A percentile compares a stretch with the other conserved stretches of the same genome.
phyloP scores from a whole-genome alignment of 2,888 invertebrate species.

The Tipula vernalis region DNA sequence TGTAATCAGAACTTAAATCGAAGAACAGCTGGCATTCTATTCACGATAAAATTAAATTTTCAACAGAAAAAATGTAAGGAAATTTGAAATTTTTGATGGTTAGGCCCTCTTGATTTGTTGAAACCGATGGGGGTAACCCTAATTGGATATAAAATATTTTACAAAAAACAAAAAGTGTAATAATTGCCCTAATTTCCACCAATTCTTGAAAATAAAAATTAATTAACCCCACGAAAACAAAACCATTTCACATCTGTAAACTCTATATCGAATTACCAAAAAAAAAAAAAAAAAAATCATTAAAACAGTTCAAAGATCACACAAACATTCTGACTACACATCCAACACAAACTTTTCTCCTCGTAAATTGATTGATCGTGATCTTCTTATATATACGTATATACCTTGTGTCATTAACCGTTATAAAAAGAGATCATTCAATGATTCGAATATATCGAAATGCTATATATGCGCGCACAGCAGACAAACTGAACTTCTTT shows the following conservation, averaged over 20 bases:
- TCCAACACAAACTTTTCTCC: not conserved
- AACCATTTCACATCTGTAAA: not conserved
- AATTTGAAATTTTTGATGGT: too few species aligned
- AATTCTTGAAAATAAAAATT: not conserved
- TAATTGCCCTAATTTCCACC: not conserved
- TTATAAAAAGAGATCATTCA: not conserved
- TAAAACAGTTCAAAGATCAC: not conserved
- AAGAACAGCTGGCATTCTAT: too few species aligned
- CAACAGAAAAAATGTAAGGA: too few species aligned
- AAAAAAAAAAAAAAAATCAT: not conserved
- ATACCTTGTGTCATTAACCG: not conserved
- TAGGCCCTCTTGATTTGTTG: too few species aligned
- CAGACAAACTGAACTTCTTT: not conserved
- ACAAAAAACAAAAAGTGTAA: not conserved
- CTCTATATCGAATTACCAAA: not conserved
- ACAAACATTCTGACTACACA: not conserved
- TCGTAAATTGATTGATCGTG: conserved; percentile 4
- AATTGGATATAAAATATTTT: too few species aligned
- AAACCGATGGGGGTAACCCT: too few species aligned
- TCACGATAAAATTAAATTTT: too few species aligned
- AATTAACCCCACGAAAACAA: not conserved
- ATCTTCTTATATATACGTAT: not conserved
- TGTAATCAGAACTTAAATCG: too few species aligned
- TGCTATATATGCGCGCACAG: too few species aligned
- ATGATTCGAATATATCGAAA: not conserved